Evolutionary conservation across 2,888 invertebrate genomes (phyloP).

Genomic region (Acrocera orbiculus): DNA sequence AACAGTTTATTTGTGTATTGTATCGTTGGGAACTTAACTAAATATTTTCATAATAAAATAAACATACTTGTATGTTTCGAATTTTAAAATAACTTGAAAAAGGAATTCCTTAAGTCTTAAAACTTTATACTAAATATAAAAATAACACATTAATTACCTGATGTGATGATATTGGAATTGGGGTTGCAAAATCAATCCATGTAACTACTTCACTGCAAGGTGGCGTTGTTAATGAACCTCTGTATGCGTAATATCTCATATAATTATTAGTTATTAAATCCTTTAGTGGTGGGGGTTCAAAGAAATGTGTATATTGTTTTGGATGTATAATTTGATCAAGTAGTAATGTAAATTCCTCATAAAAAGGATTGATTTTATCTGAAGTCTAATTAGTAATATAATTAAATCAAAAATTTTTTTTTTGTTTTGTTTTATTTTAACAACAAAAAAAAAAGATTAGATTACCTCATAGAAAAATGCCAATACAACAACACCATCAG

Average conservation of each 20-base stretch:
- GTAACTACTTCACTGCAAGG: slow-evolving; percentile 71
- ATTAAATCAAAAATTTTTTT: neutral
- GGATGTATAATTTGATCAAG: slow-evolving; percentile 39
- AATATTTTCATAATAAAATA: neutral
- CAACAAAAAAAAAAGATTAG: slow-evolving; percentile 5
- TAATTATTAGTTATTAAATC: slow-evolving; percentile 37
- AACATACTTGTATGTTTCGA: neutral
- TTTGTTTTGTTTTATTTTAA: neutral
- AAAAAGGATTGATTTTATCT: slow-evolving; percentile 30
- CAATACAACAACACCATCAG: slow-evolving; percentile 60
- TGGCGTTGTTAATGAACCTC: slow-evolving; percentile 72
- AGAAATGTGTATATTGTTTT: slow-evolving; percentile 33
- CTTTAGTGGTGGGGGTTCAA: slow-evolving; percentile 35
- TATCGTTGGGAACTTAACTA: too few species aligned
- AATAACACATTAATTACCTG: slow-evolving; percentile 43
- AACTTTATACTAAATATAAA: neutral
- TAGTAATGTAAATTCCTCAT: slow-evolving; percentile 39
- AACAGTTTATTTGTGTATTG: too few species aligned
- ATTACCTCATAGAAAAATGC: slow-evolving; percentile 62
- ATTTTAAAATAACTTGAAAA: neutral
- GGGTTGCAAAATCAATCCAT: slow-evolving; percentile 67
- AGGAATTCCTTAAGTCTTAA: neutral
- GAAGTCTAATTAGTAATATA: slow-evolving; percentile 11
- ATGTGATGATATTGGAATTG: slow-evolving; percentile 45
- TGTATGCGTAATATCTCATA: slow-evolving; percentile 61